phyloP scores from a whole-genome alignment of 2,888 invertebrate species.

The Dascillus cervinus region DNA sequence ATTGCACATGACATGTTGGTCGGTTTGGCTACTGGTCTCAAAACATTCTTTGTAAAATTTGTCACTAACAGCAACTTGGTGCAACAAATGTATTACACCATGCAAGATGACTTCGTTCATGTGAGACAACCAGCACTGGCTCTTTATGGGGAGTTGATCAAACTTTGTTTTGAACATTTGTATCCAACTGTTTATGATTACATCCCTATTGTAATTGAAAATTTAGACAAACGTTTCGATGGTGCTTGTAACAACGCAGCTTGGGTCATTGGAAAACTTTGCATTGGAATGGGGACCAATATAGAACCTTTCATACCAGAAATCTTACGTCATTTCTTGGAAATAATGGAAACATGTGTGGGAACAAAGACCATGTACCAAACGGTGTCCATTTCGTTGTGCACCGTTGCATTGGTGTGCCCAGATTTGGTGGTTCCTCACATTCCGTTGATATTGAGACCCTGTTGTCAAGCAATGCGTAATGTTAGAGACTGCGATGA shows the following conservation, averaged over 20 bases:
- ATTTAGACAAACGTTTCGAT: constrained; percentile 92
- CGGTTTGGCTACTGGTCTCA: constrained; percentile 63
- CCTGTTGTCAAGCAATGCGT: constrained; percentile 94
- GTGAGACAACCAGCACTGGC: constrained; percentile 71
- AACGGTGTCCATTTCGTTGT: constrained; percentile 99
- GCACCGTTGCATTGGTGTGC: constrained; percentile 99
- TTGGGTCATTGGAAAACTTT: constrained; percentile 98
- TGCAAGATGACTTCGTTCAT: constrained; percentile 66
- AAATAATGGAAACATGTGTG: constrained; percentile 88
- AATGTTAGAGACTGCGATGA: constrained; percentile 99
- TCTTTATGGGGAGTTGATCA: constrained; percentile 66
- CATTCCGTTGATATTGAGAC: constrained; percentile 97
- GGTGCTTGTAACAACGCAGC: constrained; percentile 99
- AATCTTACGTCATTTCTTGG: constrained; percentile 80
- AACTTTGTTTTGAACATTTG: constrained; percentile 79
- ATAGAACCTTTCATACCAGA: constrained; percentile 86
- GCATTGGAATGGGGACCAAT: constrained; percentile 87
- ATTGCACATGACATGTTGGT: constrained; percentile 66
- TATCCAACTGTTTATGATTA: constrained; percentile 91
- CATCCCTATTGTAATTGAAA: constrained; percentile 90
- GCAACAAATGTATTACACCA: constrained; percentile 59
- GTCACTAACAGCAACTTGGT: constrained; percentile 60
- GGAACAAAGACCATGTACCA: constrained; percentile 96
- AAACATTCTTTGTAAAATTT: constrained; percentile 58
- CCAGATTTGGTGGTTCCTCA: constrained; percentile 97